Evolutionary conservation across 2,113 vertebrate genomes (phyloP), one percentile per base, ranked within the genome.

Genomic region (Neolamprologus ventralis): DNA sequence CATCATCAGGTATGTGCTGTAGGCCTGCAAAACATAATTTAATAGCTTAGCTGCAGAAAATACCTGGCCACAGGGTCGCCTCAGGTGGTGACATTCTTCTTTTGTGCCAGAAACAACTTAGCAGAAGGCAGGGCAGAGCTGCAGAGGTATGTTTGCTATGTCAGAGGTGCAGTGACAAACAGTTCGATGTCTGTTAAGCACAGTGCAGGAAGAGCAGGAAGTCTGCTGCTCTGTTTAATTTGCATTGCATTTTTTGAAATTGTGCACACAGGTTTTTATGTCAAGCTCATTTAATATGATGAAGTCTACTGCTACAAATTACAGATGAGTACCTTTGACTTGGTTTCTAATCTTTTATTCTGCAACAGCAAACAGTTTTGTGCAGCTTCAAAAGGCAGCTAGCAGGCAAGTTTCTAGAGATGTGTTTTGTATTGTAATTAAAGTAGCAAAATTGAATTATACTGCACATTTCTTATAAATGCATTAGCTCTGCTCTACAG

Each of bases 111-210:
- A 89, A 88, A 84, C 84, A 87, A 84, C 45, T 71, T 14, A 83
- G 60, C 55, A 45, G 87, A 83, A 54, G 89, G 87, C 14, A 87
- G 89, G 89, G 93, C 89, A 45, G 80, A 88, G 87, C 86, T 60
- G 65, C 80, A 53, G 53, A 94, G 92, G 94, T 88, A 96, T 96
- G 92, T 85, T 37, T 92, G 89, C 80, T 60, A 96, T 94, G 88
- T 89, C 35, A 68, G 60, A 83, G 80, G 53, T 49, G 82, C 40
- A 21, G 12, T 28, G 84, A 83, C 83, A 84, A 57, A 87, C 87
- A 78, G 57, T 26, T 73, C 6, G 1, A 45, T 5, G 82, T 79
- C 81, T 63, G 71, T 10, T 71, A 23, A 54, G 19, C 19, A 49
- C 23, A 17, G 11, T 19, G 13, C 14, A 33, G n/a, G 3, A 26